Evolutionary conservation across 2,113 vertebrate genomes (phyloP), one percentile per base, ranked within the genome.

Genomic region (Castor canadensis): DNA sequence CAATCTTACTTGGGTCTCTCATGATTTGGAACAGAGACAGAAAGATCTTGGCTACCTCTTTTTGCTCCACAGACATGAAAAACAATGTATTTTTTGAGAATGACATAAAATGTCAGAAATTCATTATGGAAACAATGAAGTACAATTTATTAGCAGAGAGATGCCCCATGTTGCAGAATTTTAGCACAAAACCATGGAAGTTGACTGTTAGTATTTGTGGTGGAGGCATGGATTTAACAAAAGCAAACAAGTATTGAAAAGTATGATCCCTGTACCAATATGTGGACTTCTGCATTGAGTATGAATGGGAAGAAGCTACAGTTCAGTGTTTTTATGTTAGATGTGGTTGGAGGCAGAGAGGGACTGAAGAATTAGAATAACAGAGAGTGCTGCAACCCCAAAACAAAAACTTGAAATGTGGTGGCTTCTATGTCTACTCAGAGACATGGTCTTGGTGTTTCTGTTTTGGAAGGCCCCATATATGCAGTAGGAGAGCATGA

Each of bases 61-160:
- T 98, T 99, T 96, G 92, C 99, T 99, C 97, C 98, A 99, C 99
- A 96, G 99, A 99, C 97, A 98, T 99, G 98, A 99, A 99, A 98
- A 99, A 99, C 93, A 99, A 99, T 92, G 94, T 98, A 72, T 98
- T 99, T 81, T 99, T 99, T 73, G 98, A 99, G 79, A 99, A 99
- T 98, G 99, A 99, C 72, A 99, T 99, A 92, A 99, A 99, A 96
- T 99, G 99, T 98, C 99, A 99, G 96, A 99, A 99, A 91, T 99
- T 99, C 85, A 98, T 99, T 95, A 99, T 99, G 99, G 99, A 99
- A 98, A 99, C 99, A 87, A 99, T 99, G 99, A 99, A 99, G 98
- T 99, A 99, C 98, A 99, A 99, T 97, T 98, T 99, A 96, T 98
- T 99, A 97, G 99, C 99, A 72, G 99, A 99, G 97, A 99, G 99